phyloP scores from a whole-genome alignment of 2,888 invertebrate genomes.

The Euspilapteryx auroguttella region DNA sequence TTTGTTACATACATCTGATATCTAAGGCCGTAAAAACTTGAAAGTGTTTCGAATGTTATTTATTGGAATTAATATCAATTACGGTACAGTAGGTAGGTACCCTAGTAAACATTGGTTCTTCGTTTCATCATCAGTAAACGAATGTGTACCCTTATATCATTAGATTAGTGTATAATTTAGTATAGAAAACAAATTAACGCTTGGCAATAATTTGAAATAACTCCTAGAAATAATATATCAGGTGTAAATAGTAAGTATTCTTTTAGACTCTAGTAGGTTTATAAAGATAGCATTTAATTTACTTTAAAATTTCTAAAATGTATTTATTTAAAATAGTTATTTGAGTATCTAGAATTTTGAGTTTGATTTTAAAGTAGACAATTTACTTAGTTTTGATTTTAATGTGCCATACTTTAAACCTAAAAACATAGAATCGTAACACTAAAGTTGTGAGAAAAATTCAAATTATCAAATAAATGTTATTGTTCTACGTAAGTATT shows the following conservation, averaged over 20 bases:
- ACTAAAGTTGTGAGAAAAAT: conserved; percentile 53
- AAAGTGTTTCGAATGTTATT: conserved; percentile 31
- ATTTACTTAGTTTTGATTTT: conserved; percentile 27
- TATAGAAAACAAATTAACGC: conserved; percentile 36
- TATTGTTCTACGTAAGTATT: conserved; percentile 56
- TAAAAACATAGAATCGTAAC: conserved; percentile 34
- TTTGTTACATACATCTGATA: too few species aligned
- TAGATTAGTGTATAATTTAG: conserved; percentile 40
- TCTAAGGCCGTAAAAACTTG: conserved; percentile 11
- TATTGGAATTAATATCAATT: conserved; percentile 48
- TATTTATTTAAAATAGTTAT: too few species aligned
- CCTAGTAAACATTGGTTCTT: too few species aligned
- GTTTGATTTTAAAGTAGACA: conserved; percentile 18
- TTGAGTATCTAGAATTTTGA: conserved; percentile 10
- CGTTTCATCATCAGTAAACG: conserved; percentile 52
- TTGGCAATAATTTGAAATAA: conserved; percentile 50
- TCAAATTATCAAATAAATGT: conserved; percentile 35
- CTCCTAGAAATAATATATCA: conserved; percentile 4
- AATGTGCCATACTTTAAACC: conserved; percentile 48
- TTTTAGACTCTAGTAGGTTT: too few species aligned
- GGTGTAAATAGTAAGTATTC: neutral
- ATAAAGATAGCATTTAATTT: too few species aligned
- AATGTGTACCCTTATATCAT: conserved; percentile 54
- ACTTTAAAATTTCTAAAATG: neutral
- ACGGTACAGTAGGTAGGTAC: too few species aligned